Evolutionary conservation across 2,888 invertebrate species (phyloP), one percentile per base, ranked within the genome.

Genomic region (Caenorhabditis becei): DNA sequence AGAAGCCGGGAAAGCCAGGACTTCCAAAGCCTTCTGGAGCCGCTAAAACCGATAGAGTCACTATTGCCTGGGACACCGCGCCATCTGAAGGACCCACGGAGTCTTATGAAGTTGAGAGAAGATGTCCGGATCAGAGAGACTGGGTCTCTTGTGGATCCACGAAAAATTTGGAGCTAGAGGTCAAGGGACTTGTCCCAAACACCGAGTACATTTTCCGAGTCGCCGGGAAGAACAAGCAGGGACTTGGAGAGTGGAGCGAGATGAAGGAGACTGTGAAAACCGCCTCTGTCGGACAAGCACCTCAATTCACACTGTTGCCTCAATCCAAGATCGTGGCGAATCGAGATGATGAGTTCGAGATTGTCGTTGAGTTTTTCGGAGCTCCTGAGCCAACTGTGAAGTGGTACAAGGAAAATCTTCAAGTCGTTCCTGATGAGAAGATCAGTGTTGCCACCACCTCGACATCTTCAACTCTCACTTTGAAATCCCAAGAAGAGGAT

Each of bases 401-500:
- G 62, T 83, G 83, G 83, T 83, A 83, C 54, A 63, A 62, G n/a
- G 75, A 51, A 41, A 67, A 71, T 35, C 53, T 58, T 18, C 79
- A 80, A 69, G 32, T 79, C 16, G 41, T 51, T 14, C 37, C 44
- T 1, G 66, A 62, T 47, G 84, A 84, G 5, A 69, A 77, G n/a
- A 62, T 77, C n/a, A 71, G 28, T 18, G 32, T 80, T 35, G 44
- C 66, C 28, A 77, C 69, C 44, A 72, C 79, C 8, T n/a, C 75
- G 2, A 75, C 74, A 11, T 70, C 74, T 26, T 82, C 89, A 16
- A 86, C 90, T 18, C 82, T 92, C 44, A 89, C 87, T 62, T 84
- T 92, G 18, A 85, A 77, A 16, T 72, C 82, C 7, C 91, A 92
- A 75, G 92, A 92, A 83, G 84, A 85, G 47, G 80, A 83, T 56